Evolutionary conservation across 2,888 invertebrate genomes (phyloP), one percentile per base, ranked within the genome.

Genomic region (Drosophila paranaensis): DNA sequence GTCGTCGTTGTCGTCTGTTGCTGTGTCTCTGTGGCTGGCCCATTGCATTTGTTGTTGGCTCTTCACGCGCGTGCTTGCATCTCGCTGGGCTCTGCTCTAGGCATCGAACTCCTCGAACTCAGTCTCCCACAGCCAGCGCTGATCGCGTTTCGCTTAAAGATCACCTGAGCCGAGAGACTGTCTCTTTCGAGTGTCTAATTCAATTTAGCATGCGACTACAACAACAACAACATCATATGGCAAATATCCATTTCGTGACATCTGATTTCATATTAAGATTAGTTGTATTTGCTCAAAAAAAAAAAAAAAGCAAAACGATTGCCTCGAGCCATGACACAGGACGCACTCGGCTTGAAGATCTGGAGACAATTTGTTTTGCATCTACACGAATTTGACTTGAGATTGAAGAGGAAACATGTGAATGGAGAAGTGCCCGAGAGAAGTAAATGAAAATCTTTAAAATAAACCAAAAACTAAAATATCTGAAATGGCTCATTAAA

Each of bases 211-310:
- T 71, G 66, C 71, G 60, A 74, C 78, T 11, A 33, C 39, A 53
- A 2, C 45, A 43, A 33, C 35, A 14, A 40, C 39, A 39, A 55
- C 27, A 42, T 40, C 55, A 78, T 78, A 64, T 79, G 74, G 77
- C 73, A 72, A 88, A 81, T 79, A 87, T 76, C 57, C 61, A 77
- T 82, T 88, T 86, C 89, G 89, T 86, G 89, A 86, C 89, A 89
- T 82, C 88, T 86, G 86, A 89, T 86, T 88, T 75, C 62, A 72
- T 85, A 83, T 78, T 73, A 69, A 80, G 90, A 86, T 86, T 79
- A 80, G 53, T 64, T 37, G 46, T 33, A 62, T 60, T 56, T 11
- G 51, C 25, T 57, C 14, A 48, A 11, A 48, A 46, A 25, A 11
- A 20, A 20, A 25, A 8, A 25, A 20, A 20, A 25, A 8, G 16